phyloP scores from a whole-genome alignment of 2,888 invertebrate genomes.

The Lordiphosa andalusiaca region DNA sequence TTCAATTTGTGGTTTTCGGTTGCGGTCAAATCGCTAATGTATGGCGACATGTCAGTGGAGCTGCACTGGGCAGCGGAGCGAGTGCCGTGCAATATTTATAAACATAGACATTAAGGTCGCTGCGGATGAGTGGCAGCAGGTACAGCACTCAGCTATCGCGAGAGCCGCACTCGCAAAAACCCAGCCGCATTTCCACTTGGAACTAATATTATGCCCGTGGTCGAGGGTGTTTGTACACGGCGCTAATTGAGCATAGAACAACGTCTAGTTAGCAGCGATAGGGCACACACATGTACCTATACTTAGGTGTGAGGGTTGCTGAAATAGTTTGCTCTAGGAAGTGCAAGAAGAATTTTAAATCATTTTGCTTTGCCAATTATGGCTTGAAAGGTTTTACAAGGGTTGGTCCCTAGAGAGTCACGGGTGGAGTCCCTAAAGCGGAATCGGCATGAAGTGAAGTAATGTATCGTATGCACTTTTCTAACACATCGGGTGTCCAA shows the following conservation, averaged over 20 bases:
- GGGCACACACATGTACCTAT: slow-evolving; percentile 1
- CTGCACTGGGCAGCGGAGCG: slow-evolving; percentile 1
- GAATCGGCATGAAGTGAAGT: too few relatives aligned
- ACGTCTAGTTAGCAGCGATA: slow-evolving; percentile 20
- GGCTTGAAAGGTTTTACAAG: too few relatives aligned
- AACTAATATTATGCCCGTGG: slow-evolving; percentile 31
- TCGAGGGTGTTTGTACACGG: slow-evolving; percentile 26
- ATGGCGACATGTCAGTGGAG: slow-evolving; percentile 29
- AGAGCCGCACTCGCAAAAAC: slow-evolving; percentile 25
- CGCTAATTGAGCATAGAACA: slow-evolving; percentile 41
- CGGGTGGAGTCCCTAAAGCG: too few relatives aligned
- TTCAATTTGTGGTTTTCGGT: slow-evolving; percentile 11
- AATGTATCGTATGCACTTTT: too few relatives aligned
- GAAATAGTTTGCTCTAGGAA: slow-evolving; percentile 3
- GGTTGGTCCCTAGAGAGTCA: too few relatives aligned
- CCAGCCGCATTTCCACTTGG: slow-evolving; percentile 31
- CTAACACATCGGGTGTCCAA: too few relatives aligned
- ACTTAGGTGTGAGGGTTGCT: slow-evolving; percentile 2
- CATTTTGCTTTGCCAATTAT: neutral
- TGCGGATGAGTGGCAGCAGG: slow-evolving; percentile 31
- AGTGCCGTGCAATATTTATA: slow-evolving; percentile 42
- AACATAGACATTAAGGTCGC: slow-evolving; percentile 41
- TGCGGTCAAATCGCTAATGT: slow-evolving; percentile 41
- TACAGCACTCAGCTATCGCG: slow-evolving; percentile 9
- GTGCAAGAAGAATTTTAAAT: slow-evolving; percentile 2